Percentiles rank a stretch among this genome's conserved stretches.
Evolutionary conservation across 2,888 invertebrate genomes (phyloP).

Genomic region (Leptothorax acervorum): DNA sequence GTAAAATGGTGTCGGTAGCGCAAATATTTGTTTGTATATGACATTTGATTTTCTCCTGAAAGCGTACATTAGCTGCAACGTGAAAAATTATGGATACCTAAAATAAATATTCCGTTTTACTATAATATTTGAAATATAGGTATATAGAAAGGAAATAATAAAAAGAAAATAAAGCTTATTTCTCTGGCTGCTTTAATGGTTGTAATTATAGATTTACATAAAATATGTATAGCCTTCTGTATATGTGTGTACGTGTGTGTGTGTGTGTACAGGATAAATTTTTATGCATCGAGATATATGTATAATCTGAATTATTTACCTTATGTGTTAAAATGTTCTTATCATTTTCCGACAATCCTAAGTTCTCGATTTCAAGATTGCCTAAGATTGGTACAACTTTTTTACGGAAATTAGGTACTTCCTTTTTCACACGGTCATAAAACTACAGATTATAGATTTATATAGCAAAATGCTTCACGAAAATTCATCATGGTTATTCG

Average conservation of each 20-base stretch:
- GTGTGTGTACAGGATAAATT: too few relatives aligned
- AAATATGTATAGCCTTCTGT: neutral
- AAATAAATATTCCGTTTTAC: neutral
- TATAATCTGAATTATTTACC: conserved; percentile 83
- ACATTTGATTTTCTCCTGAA: conserved; percentile 91
- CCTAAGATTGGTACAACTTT: conserved; percentile 88
- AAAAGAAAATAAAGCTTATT: neutral
- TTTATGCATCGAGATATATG: too few relatives aligned
- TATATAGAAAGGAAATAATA: neutral
- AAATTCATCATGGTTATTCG: neutral
- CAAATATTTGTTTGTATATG: conserved; percentile 89
- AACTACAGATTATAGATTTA: conserved; percentile 82
- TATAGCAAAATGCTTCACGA: neutral
- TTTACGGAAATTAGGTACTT: conserved; percentile 86
- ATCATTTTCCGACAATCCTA: conserved; percentile 87
- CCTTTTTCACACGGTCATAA: conserved; percentile 86
- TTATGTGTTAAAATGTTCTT: conserved; percentile 86
- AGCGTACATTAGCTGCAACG: conserved; percentile 92
- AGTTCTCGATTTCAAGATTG: conserved; percentile 86
- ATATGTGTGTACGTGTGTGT: too few relatives aligned
- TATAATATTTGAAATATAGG: neutral
- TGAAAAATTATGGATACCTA: conserved; percentile 88
- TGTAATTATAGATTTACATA: neutral
- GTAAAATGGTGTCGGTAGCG: conserved; percentile 88
- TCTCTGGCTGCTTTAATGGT: neutral